Percentiles rank a stretch among this genome's conserved stretches.
phyloP scores from a whole-genome alignment of 2,113 vertebrate genomes.

The Mormyrus lacerda region DNA sequence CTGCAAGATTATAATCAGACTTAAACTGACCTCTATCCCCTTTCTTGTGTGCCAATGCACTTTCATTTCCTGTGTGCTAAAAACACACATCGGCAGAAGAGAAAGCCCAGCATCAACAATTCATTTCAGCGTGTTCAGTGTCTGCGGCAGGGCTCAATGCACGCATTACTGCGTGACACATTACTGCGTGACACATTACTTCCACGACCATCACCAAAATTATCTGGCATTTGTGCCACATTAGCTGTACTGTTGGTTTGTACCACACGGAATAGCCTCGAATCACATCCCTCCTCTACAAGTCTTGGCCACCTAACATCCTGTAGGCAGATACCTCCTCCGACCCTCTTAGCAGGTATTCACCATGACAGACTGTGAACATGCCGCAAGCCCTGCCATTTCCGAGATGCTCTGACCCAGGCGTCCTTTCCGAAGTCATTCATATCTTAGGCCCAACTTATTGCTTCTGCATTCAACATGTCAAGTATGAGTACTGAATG shows the following conservation, averaged over 20 bases:
- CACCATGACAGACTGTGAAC: not conserved
- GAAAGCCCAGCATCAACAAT: not conserved
- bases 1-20: not conserved
- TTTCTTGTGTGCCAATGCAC: not conserved
- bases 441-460: not conserved
- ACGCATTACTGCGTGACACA: not conserved
- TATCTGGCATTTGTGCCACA: not conserved
- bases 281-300: not conserved
- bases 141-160: not conserved
- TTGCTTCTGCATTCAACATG: not conserved
- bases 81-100: not conserved
- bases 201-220: not conserved
- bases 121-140: not conserved
- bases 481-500: not conserved
- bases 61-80: not conserved
- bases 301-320: not conserved
- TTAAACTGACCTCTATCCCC: not conserved
- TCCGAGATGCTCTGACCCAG: not conserved
- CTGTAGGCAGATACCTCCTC: not conserved
- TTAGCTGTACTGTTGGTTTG: not conserved
- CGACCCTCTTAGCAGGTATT: not conserved
- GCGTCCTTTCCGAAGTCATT: not conserved
- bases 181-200: not conserved
- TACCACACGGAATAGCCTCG: not conserved
- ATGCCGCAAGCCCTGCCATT: not conserved